Evolutionary conservation across 2,797 vertebrate genomes (phyloP).

Genomic region (Coilia nasus): DNA sequence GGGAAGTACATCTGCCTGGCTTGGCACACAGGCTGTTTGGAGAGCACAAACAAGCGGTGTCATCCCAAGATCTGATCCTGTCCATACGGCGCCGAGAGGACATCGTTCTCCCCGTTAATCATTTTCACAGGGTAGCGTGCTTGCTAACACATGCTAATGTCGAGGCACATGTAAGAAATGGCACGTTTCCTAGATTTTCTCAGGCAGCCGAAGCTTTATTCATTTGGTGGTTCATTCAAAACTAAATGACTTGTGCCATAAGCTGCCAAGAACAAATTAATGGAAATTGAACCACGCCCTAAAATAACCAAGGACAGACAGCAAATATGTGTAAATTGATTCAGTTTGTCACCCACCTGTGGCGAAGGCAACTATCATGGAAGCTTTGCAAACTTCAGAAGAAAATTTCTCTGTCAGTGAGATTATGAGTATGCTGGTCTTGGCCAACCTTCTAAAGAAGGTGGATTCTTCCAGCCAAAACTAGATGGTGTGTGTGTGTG

Average conservation of each 20-base stretch:
- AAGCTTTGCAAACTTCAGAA: not conserved
- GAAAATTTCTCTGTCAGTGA: too few relatives aligned
- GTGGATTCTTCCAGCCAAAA: too few relatives aligned
- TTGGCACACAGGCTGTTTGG: slow-evolving; percentile 54
- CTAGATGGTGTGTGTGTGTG: too few relatives aligned
- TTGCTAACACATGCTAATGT: slow-evolving; percentile 63
- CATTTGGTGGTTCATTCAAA: not conserved
- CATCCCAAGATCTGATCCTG: slow-evolving; percentile 54
- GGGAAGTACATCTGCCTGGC: slow-evolving; percentile 56
- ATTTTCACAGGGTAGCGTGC: slow-evolving; percentile 45
- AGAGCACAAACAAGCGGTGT: slow-evolving; percentile 48
- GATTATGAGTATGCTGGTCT: too few relatives aligned
- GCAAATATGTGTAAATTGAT: not conserved
- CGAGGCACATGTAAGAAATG: slow-evolving; percentile 39
- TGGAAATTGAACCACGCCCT: not conserved
- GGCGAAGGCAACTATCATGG: not conserved
- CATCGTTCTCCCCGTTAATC: slow-evolving; percentile 40
- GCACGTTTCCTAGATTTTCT: not conserved
- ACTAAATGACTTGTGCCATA: not conserved
- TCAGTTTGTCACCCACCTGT: not conserved
- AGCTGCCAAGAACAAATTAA: slow-evolving; percentile 2
- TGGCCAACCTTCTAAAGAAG: too few relatives aligned
- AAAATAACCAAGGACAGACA: not conserved
- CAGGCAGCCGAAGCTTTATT: not conserved
- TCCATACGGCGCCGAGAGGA: slow-evolving; percentile 59